A percentile compares a stretch with the other conserved stretches of the same genome.
Conservation (phyloP, 2,888 invertebrate species). For the Eupithecia insigniata region DNA sequence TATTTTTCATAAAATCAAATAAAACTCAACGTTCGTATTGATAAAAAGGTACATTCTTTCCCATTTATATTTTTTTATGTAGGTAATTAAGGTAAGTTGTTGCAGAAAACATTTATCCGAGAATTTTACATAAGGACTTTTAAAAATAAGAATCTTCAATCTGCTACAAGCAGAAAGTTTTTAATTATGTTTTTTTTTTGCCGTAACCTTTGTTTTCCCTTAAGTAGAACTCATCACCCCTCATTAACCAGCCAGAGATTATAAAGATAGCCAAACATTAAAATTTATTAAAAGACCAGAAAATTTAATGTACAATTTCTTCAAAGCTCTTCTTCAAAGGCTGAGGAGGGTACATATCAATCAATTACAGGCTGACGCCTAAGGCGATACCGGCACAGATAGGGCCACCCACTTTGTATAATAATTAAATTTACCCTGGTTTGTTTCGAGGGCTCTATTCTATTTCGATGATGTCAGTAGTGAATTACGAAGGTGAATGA, state of each 20-base stretch:
- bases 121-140: neutral
- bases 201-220: neutral
- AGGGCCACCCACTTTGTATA: slow-evolving; percentile 51
- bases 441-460: slow-evolving; percentile 24
- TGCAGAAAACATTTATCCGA: neutral
- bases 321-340: slow-evolving; percentile 39
- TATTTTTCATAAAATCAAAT: neutral
- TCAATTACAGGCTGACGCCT: slow-evolving; percentile 79
- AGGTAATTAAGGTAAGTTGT: too few relatives aligned
- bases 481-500: neutral
- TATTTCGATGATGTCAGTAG: neutral
- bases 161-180: neutral
- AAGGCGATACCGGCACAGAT: slow-evolving; percentile 70
- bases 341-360: slow-evolving; percentile 73
- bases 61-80: neutral
- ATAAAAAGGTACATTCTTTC: neutral
- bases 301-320: slow-evolving; percentile 2
- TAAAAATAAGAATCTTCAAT: neutral
- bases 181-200: neutral
- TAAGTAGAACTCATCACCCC: neutral
- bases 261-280: neutral
- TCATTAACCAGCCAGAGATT: neutral
- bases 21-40: neutral
- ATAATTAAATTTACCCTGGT: slow-evolving; percentile 34
- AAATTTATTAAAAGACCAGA: neutral